Evolutionary conservation across 2,797 vertebrate species (phyloP).

Genomic region (Lemur catta): DNA sequence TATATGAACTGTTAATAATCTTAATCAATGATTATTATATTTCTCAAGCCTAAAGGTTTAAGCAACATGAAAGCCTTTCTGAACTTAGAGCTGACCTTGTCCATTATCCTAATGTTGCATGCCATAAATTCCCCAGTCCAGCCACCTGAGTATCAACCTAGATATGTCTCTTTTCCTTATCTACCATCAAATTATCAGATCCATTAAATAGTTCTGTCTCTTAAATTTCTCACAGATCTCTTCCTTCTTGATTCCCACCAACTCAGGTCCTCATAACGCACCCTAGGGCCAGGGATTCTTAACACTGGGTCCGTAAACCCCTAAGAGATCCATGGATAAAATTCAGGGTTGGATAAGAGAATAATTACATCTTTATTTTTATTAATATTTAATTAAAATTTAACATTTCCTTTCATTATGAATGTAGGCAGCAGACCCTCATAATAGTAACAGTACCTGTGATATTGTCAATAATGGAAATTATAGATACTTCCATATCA

Average conservation of each 20-base stretch:
- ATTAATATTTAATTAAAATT: conserved; percentile 32
- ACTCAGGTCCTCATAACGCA: neutral
- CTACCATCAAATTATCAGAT: neutral
- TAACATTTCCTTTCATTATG: neutral
- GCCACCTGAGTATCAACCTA: neutral
- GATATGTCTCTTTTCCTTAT: neutral
- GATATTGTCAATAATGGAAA: neutral
- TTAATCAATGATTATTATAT: neutral
- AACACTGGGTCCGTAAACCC: neutral
- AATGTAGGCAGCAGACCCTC: neutral
- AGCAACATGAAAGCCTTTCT: conserved; percentile 44
- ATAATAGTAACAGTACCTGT: neutral
- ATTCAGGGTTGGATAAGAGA: neutral
- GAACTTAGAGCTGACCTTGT: neutral
- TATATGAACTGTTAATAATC: neutral
- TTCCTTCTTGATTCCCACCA: neutral
- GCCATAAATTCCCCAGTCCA: conserved; percentile 1
- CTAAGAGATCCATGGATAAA: neutral
- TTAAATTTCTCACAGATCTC: neutral
- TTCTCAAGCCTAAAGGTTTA: conserved; percentile 31
- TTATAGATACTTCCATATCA: neutral
- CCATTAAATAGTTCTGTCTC: neutral
- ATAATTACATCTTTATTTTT: conserved; percentile 3
- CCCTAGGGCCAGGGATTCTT: neutral
- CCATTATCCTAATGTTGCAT: neutral